Evolutionary conservation across 2,888 invertebrate genomes (phyloP).

Genomic region (Eilema depressum): DNA sequence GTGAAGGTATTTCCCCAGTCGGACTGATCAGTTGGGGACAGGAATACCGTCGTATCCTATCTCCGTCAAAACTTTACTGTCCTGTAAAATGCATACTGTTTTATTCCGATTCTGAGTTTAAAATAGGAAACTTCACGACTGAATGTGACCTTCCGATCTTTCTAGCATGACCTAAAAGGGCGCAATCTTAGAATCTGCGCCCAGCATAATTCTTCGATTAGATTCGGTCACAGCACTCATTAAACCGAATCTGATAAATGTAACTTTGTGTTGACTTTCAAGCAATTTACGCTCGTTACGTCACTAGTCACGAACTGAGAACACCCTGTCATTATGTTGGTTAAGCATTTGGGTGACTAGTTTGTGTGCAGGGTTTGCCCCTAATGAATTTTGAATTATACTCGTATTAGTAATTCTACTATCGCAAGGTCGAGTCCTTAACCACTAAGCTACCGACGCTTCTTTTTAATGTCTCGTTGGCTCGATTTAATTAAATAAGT

Average conservation of each 20-base stretch:
- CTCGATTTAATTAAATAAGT: no score
- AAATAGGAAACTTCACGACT: neutral
- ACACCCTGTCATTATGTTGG: slow-evolving; percentile 32
- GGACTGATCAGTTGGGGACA: no score
- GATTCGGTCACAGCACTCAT: slow-evolving; percentile 41
- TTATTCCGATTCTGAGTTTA: no score
- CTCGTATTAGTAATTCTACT: neutral
- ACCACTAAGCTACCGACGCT: no score
- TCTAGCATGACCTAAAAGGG: slow-evolving; percentile 12
- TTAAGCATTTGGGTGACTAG: slow-evolving; percentile 2
- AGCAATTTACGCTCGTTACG: slow-evolving; percentile 30
- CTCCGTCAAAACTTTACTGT: no score
- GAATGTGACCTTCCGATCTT: neutral
- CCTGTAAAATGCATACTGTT: no score
- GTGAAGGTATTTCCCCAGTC: no score
- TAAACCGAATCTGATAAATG: slow-evolving; percentile 48
- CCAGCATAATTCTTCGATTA: slow-evolving; percentile 27
- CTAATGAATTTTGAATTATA: neutral
- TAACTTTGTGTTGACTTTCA: slow-evolving; percentile 47
- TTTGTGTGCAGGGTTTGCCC: neutral
- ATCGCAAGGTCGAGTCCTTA: no score
- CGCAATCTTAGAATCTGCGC: slow-evolving; percentile 31
- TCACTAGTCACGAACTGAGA: slow-evolving; percentile 16
- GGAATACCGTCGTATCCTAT: no score
- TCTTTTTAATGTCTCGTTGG: no score